Evolutionary conservation across 2,113 vertebrate species (phyloP).

Genomic region (Argyrosomus japonicus): DNA sequence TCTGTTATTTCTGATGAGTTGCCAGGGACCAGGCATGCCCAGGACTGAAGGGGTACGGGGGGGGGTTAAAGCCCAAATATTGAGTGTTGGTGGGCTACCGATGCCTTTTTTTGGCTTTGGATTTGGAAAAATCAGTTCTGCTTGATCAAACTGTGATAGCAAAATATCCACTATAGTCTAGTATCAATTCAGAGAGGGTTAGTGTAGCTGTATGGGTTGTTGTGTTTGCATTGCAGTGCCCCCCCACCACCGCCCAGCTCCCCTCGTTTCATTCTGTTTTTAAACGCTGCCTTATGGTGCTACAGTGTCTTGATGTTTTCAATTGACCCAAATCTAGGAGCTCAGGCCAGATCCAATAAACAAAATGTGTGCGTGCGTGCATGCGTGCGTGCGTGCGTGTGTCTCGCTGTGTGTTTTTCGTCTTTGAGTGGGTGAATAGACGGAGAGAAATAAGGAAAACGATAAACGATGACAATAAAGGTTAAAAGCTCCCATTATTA

Average conservation of each 20-base stretch:
- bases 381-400: neutral
- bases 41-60: neutral
- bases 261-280: conserved; percentile 4
- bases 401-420: conserved; percentile 2
- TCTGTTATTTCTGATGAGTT: conserved; percentile 70
- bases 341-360: conserved; percentile 69
- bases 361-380: conserved; percentile 3
- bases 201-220: neutral
- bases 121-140: neutral
- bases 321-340: conserved; percentile 58
- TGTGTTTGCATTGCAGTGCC: neutral
- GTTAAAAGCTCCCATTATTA: conserved; percentile 67
- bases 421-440: conserved; percentile 28
- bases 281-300: conserved; percentile 16
- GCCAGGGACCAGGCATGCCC: conserved; percentile 62
- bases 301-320: conserved; percentile 50
- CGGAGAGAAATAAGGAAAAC: conserved; percentile 42
- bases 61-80: conserved; percentile 8
- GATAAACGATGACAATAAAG: conserved; percentile 50
- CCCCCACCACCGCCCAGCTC: too few species aligned
- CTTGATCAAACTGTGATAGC: neutral
- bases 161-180: neutral
- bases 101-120: neutral
- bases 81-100: neutral
- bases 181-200: conserved; percentile 12